Evolutionary conservation across 2,888 invertebrate genomes (phyloP).

Genomic region (Eupithecia vulgata): DNA sequence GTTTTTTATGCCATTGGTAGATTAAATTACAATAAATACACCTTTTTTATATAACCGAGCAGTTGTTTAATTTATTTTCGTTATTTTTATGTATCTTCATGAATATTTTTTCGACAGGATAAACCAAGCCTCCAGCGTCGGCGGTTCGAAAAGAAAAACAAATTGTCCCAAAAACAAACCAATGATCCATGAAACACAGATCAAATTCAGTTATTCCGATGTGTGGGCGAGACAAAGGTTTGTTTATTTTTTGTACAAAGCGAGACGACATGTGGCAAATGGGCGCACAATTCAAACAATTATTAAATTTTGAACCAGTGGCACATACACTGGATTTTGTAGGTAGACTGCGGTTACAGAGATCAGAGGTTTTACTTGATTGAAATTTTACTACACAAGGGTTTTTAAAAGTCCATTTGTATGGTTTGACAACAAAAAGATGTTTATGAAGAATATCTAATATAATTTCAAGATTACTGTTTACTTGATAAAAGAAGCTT

Average conservation of each 20-base stretch:
- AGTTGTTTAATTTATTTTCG: too few relatives aligned
- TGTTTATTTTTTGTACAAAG: slow-evolving; percentile 40
- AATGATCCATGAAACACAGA: slow-evolving; percentile 22
- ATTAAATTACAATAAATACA: too few relatives aligned
- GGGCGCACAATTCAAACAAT: slow-evolving; percentile 43
- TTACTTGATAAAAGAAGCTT: too few relatives aligned
- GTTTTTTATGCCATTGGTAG: too few relatives aligned
- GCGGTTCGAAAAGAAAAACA: slow-evolving; percentile 3
- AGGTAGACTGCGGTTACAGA: background rate
- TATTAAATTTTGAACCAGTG: slow-evolving; percentile 33
- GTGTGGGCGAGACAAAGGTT: slow-evolving; percentile 25
- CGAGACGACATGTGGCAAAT: slow-evolving; percentile 42
- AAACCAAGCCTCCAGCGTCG: background rate
- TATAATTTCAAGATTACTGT: too few relatives aligned
- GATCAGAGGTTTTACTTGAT: background rate
- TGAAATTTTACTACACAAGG: background rate
- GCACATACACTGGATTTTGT: background rate
- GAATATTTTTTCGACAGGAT: background rate
- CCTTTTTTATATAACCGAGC: too few relatives aligned
- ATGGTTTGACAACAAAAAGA: background rate
- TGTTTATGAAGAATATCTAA: too few relatives aligned
- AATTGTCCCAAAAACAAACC: slow-evolving; percentile 11
- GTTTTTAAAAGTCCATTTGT: background rate
- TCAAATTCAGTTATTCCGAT: slow-evolving; percentile 34
- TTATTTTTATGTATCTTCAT: too few relatives aligned